Percentiles rank a stretch among this genome's conserved stretches.
Evolutionary conservation across 1,140 invertebrate species (phyloP).

Genomic region (Drosophila yakuba): DNA sequence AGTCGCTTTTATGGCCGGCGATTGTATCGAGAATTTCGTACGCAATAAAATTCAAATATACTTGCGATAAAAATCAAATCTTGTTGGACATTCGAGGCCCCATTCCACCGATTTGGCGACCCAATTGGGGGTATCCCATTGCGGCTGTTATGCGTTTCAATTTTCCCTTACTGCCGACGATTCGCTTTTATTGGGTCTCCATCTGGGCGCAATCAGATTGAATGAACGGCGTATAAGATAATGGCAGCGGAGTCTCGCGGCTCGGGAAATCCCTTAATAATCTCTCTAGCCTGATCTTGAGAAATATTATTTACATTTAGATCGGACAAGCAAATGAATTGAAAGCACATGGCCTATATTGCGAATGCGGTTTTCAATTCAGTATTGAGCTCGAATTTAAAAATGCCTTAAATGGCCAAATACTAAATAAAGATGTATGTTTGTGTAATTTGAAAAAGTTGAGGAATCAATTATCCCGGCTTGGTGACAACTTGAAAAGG

Average conservation of each 20-base stretch:
- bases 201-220: conserved; percentile 26
- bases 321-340: neutral
- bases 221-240: conserved; percentile 29
- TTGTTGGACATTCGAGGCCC: conserved; percentile 70
- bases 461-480: conserved; percentile 27
- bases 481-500: conserved; percentile 46
- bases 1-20: conserved; percentile 74
- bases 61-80: conserved; percentile 84
- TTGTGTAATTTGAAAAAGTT: conserved; percentile 21
- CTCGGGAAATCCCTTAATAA: neutral
- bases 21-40: conserved; percentile 81
- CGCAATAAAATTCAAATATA: conserved; percentile 84
- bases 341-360: too few species aligned
- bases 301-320: neutral
- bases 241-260: neutral
- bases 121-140: conserved; percentile 41
- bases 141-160: conserved; percentile 57
- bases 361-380: neutral
- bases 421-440: conserved; percentile 1
- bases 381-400: too few species aligned
- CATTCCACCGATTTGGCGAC: neutral
- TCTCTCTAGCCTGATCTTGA: neutral
- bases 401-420: too few species aligned
- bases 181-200: conserved; percentile 34
- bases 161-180: conserved; percentile 45